Evolutionary conservation across 2,113 vertebrate genomes (phyloP), one percentile per base, ranked within the genome.

Genomic region (Austrofundulus limnaeus): DNA sequence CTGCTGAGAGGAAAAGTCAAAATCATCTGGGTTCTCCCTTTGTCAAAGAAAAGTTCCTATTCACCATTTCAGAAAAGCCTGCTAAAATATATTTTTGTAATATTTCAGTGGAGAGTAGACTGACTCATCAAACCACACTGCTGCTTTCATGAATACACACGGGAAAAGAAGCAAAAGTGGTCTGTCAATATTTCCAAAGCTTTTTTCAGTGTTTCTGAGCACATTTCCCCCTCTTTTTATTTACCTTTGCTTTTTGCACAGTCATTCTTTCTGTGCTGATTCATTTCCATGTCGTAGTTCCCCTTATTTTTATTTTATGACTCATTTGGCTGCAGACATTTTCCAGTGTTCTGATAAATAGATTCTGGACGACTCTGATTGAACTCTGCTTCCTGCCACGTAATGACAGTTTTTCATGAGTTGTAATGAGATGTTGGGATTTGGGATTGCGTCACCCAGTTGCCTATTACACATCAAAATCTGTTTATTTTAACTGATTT

Each of bases 221-320:
- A 16, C 25, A 13, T 51, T 24, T 13, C 37, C 15, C n/a, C 11
- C 37, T 59, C 14, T 58, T 4, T 8, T 34, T 43, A 34, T 34
- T 10, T 8, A 8, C 10, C 10, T 34, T 34, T 7, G 6, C 3
- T 52, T 60, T 61, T 50, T 37, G 17, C 49, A 17, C 10, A 10
- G 42, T 64, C 60, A 43, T 54, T 5, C 25, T 17, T 16, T n/a
- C 5, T 9, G 19, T 10, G 16, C 12, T 61, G 61, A 65, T 15
- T 63, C 65, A 63, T 52, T 51, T 57, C 13, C 9, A 25, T 34
- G n/a, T 57, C 47, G 62, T 23, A 21, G 5, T 23, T 66, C 59
- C 37, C 48, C n/a, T n/a, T n/a, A n/a, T 38, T 51, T 43, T 57
- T 51, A 38, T 43, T 7, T 14, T 38, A 11, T 77, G 69, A 78